Evolutionary conservation across 2,113 vertebrate genomes (phyloP), one percentile per base, ranked within the genome.

Genomic region (Budorcas taxicolor): DNA sequence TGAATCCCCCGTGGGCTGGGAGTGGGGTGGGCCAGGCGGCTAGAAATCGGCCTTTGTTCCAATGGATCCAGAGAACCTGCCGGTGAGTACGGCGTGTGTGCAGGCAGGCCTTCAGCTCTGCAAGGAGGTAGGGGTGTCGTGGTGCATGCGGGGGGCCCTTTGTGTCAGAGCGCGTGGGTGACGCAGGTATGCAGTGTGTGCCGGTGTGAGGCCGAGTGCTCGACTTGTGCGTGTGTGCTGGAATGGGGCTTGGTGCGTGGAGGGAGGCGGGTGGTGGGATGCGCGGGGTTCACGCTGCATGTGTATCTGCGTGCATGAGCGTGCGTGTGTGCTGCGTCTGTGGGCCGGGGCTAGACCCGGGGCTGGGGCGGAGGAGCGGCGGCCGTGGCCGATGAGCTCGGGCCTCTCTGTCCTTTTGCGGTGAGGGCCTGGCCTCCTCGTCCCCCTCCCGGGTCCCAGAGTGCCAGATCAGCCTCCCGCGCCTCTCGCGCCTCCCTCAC

Each of bases 11-110:
- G 45, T 62, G 86, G 76, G 71, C 97, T 97, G 95, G 92, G 84
- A 45, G 60, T 80, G 47, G 91, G 93, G 27, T 96, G 62, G 92
- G 23, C 57, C 53, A 58, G 86, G 0, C 3, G 25, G 36, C 76
- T 50, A 57, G 60, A 19, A 33, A 81, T 64, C 47, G 50, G 23
- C 53, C 96, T 98, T 97, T 45, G 21, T 58, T 74, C 50, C 97
- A 97, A 99, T 99, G 98, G 99, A 99, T 82, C 97, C 98, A 29
- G 98, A 98, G 97, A 98, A 97, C 95, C 98, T 99, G 57, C 98
- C 98, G 23, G 98, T 98, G 87, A 97, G 97, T 97, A 93, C 36
- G 50, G 8, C 87, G 31, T 29, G 14, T 93, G 11, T 84, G 53
- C 83, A 64, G 90, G 87, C 52, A 29, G 27, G 11, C 2, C 21